Conservation (phyloP, 2,888 invertebrate species). For the Lithophane leautieri region DNA sequence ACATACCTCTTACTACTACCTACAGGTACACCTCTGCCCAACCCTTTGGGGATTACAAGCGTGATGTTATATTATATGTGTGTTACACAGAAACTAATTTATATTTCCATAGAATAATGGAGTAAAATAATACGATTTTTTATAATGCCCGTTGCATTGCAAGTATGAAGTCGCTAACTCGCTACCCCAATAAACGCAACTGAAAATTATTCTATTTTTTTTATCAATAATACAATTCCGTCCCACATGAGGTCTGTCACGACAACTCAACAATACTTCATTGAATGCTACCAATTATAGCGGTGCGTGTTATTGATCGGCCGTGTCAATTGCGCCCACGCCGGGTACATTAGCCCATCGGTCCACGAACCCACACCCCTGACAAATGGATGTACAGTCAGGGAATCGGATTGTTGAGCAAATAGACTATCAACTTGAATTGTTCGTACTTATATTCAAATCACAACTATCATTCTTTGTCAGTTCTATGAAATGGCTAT, state of each 20-base stretch:
- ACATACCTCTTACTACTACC: no score
- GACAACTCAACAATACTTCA: slow-evolving; percentile 70
- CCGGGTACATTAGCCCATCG: slow-evolving; percentile 65
- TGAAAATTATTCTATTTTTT: slow-evolving; percentile 14
- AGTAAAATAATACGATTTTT: background rate
- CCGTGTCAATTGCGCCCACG: slow-evolving; percentile 75
- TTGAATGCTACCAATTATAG: slow-evolving; percentile 75
- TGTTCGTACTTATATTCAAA: background rate
- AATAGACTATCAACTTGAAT: background rate
- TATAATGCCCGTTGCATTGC: background rate
- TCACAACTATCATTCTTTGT: background rate
- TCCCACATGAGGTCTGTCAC: slow-evolving; percentile 59
- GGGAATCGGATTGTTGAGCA: background rate
- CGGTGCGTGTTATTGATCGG: slow-evolving; percentile 74
- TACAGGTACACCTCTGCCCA: no score
- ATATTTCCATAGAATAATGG: no score
- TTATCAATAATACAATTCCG: slow-evolving; percentile 36
- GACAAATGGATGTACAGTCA: slow-evolving; percentile 32
- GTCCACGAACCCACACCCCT: slow-evolving; percentile 75
- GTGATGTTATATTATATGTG: no score
- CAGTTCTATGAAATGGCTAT: background rate
- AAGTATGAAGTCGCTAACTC: background rate
- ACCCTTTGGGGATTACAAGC: no score
- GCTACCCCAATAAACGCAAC: background rate
- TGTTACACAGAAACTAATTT: no score